phyloP scores from a whole-genome alignment of 2,113 vertebrate genomes.

The Oplegnathus fasciatus region DNA sequence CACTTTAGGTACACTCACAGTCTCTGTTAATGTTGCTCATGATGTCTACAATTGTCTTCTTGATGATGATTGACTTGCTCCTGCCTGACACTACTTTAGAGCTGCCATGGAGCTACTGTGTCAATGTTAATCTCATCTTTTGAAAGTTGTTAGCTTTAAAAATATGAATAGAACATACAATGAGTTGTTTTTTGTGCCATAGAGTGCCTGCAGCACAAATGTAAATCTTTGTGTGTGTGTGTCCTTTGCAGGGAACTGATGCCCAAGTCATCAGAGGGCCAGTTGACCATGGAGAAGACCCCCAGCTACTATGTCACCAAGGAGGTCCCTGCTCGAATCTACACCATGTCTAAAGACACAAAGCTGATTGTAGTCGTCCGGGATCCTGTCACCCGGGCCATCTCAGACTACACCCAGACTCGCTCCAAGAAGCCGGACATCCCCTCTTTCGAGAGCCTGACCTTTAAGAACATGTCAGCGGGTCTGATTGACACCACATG shows the following conservation, averaged over 20 bases:
- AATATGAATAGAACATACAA: conserved; percentile 5
- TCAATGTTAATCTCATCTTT: conserved; percentile 35
- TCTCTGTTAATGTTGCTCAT: conserved; percentile 18
- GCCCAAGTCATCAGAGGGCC: conserved; percentile 92
- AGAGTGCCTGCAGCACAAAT: conserved; percentile 4
- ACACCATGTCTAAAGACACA: conserved; percentile 91
- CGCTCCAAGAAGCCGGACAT: conserved; percentile 95
- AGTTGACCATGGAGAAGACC: conserved; percentile 98
- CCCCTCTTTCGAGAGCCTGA: conserved; percentile 93
- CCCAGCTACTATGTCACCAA: conserved; percentile 95
- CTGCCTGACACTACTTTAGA: conserved; percentile 36
- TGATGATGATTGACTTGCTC: conserved; percentile 35
- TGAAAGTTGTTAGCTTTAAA: not conserved
- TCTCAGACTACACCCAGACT: conserved; percentile 97
- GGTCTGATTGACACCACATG: conserved; percentile 93
- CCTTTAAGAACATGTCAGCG: conserved; percentile 91
- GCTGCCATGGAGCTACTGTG: conserved; percentile 1
- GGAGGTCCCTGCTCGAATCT: conserved; percentile 92
- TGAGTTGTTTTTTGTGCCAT: not conserved
- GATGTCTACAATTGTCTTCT: conserved; percentile 35
- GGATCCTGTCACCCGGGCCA: conserved; percentile 93
- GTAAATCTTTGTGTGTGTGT: conserved; percentile 44
- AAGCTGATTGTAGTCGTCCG: conserved; percentile 96
- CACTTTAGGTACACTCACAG: conserved; percentile 23
- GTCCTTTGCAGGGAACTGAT: conserved; percentile 88